Evolutionary conservation across 2,113 vertebrate genomes (phyloP).

Genomic region (Eira barbara): DNA sequence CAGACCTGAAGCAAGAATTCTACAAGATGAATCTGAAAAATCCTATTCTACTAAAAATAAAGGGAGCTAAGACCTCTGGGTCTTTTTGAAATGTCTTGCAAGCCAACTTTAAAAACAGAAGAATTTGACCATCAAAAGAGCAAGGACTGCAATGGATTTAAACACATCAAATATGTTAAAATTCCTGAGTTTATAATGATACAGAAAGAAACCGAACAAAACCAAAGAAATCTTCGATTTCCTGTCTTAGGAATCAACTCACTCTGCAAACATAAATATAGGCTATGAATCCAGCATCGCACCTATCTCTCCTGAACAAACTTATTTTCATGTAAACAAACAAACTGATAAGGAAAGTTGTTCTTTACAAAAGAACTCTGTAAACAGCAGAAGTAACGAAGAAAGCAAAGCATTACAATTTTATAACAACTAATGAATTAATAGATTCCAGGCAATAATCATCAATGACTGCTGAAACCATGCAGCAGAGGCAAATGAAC

Average conservation of each 20-base stretch:
- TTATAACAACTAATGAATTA: background rate
- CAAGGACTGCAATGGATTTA: background rate
- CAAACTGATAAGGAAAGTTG: background rate
- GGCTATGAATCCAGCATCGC: background rate
- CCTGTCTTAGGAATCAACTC: background rate
- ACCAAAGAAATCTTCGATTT: background rate
- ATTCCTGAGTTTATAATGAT: background rate
- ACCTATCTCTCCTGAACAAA: background rate
- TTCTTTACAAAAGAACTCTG: background rate
- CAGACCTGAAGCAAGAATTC: background rate
- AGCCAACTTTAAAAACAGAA: background rate
- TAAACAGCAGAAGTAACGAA: background rate
- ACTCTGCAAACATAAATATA: background rate
- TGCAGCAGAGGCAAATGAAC: background rate
- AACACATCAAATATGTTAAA: background rate
- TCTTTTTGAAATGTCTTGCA: background rate
- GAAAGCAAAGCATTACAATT: background rate
- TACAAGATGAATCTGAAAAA: background rate
- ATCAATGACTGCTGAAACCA: background rate
- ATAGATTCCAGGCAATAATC: background rate
- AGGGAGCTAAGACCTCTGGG: background rate
- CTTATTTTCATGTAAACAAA: background rate
- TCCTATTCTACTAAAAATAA: background rate
- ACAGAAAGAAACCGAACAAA: background rate
- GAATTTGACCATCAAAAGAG: background rate